A percentile compares a stretch with the other conserved stretches of the same genome.
Evolutionary conservation across 37 sponge, comb jelly and placozoan species (phyloP).

Genomic region (Agelas oroides): DNA sequence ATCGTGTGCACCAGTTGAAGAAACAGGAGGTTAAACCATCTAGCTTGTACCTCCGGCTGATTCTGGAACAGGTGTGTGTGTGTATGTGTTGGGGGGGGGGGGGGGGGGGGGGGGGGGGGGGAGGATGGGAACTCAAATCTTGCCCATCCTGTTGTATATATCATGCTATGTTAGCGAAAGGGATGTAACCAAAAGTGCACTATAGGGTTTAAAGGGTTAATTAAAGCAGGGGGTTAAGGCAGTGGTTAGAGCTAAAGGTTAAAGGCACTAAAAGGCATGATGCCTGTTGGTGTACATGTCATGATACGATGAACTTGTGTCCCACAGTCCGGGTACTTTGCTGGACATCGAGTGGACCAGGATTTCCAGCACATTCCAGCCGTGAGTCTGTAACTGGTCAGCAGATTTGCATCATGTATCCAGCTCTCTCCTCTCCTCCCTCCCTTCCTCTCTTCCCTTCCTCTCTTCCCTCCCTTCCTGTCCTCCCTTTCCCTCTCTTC

Average conservation of each 20-base stretch:
- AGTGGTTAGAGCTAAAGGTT: too few species aligned
- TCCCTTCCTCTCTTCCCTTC: too few species aligned
- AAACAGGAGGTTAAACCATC: conserved; percentile 65
- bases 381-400: conserved; percentile 1
- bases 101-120: too few species aligned
- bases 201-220: too few species aligned
- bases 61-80: conserved; percentile 61
- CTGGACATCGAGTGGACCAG: not conserved
- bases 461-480: not conserved
- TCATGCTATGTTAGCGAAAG: not conserved
- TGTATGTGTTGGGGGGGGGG: not conserved
- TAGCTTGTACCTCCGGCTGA: conserved; percentile 68
- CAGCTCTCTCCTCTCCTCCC: too few species aligned
- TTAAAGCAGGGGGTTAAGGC: too few species aligned
- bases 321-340: conserved; percentile 30
- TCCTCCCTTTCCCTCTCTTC: not conserved
- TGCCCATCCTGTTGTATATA: too few species aligned
- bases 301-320: not conserved
- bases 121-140: too few species aligned
- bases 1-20: conserved; percentile 82
- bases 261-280: too few species aligned
- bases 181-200: not conserved
- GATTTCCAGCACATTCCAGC: conserved; percentile 16
- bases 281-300: not conserved
- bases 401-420: too few species aligned